Evolutionary conservation across 2,113 vertebrate species (phyloP).

Genomic region (Turdus rufiventris): DNA sequence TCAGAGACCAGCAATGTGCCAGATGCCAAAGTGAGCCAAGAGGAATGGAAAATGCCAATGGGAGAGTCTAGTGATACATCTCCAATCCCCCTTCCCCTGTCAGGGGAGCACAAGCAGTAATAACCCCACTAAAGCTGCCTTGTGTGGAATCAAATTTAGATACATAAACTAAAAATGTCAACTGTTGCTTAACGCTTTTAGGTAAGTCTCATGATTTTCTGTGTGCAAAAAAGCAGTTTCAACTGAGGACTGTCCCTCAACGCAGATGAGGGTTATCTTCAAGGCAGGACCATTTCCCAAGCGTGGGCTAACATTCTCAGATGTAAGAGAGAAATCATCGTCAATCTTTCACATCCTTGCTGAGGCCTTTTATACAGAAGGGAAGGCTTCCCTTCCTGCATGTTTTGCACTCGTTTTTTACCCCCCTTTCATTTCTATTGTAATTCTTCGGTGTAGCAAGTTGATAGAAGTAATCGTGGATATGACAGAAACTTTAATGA

Average conservation of each 20-base stretch:
- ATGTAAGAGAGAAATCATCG: background rate
- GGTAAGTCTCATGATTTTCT: background rate
- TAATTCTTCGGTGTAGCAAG: background rate
- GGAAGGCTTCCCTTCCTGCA: background rate
- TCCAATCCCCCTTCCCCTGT: background rate
- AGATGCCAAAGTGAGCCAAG: background rate
- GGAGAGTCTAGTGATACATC: background rate
- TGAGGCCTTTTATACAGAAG: background rate
- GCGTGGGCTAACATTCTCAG: background rate
- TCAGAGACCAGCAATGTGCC: background rate
- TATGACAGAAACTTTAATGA: background rate
- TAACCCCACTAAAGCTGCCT: background rate
- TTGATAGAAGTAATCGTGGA: background rate
- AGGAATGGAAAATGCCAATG: background rate
- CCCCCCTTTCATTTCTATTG: background rate
- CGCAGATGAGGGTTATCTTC: background rate
- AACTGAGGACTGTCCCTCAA: background rate
- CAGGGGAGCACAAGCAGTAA: background rate
- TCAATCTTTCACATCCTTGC: background rate
- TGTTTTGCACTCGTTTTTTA: fast-evolving
- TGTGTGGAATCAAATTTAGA: background rate
- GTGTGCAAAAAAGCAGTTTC: background rate
- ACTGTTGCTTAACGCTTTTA: background rate
- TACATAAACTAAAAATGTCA: background rate
- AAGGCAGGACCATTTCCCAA: background rate